Evolutionary conservation across 2,797 vertebrate species (phyloP), one percentile per base, ranked within the genome.

Genomic region (Chelon labrosus): DNA sequence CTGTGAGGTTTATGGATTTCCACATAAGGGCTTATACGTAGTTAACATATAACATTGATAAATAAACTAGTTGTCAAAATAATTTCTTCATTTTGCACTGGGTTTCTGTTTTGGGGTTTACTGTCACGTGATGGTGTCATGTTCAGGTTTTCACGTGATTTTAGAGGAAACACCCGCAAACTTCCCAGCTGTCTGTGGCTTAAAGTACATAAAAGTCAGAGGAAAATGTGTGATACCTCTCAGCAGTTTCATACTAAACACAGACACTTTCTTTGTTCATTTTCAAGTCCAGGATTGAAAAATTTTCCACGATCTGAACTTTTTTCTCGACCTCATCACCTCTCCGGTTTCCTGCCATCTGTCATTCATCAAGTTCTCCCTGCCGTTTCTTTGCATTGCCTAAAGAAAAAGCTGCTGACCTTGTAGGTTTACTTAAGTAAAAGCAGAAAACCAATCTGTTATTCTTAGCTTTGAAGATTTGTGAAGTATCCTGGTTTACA

Each of bases 261-360:
- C 46, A 42, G 7, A 57, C 3, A 31, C 27, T 38, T 56, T 20
- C 22, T 68, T 7, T 7, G 0, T 10, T 14, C 19, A 16, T 68
- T 51, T 54, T 62, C 12, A 42, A 58, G 22, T 54, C 7, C 7
- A 53, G 17, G 13, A 31, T n/a, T 35, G 0, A 46, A 50, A 50
- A 19, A 51, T 9, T 50, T 37, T n/a, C 42, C 3, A 2, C 47
- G 10, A 20, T 22, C 8, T 37, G 42, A 1, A 51, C 12, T 2
- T 47, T 56, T 46, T 42, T 27, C 5, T 19, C 5, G 6, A 12
- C 16, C 9, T 54, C 41, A 49, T 1, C 55, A 17, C 37, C 66
- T 19, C 22, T 54, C 9, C 14, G 4, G 7, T 57, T 73, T 62
- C 51, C 51, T 46, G n/a, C 70, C 66, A 46, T 81, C 70, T 80